These are phyloP conservation scores for Benitochromis conjunctus DNA, from an alignment of 2,113 vertebrate species.

Conservation along the genomic window DNA sequence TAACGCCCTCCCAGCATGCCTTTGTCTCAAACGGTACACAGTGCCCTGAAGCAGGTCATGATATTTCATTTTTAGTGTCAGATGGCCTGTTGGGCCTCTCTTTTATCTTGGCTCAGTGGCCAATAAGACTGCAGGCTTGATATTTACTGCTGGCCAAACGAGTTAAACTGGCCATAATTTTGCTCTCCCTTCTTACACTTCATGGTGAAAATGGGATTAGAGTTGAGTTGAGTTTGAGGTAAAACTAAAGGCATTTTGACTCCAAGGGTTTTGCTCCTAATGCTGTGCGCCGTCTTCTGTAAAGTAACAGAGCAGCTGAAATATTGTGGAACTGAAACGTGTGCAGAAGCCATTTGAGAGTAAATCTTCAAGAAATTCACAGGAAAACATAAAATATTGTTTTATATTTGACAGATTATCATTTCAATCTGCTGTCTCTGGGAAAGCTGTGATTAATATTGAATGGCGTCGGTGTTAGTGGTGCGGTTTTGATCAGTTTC, in stretches of 20 bases:
- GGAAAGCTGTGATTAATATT: constrained; percentile 22
- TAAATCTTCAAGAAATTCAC: neutral
- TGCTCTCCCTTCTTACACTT: neutral
- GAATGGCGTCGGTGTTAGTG: constrained; percentile 10
- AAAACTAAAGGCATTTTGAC: neutral
- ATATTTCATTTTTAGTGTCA: constrained; percentile 56
- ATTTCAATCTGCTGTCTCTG: neutral
- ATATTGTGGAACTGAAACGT: neutral
- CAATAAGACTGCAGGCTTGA: constrained; percentile 28
- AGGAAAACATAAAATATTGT: neutral
- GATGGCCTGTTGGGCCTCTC: constrained; percentile 37
- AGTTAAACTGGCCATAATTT: constrained; percentile 22
- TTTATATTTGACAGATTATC: constrained; percentile 22
- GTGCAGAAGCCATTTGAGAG: neutral
- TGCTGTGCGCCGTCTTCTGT: neutral
- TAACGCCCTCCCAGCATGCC: constrained; percentile 57
- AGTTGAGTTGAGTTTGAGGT: neutral
- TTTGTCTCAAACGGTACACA: constrained; percentile 6
- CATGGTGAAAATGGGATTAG: neutral
- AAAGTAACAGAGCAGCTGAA: neutral
- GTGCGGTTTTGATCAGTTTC: neutral
- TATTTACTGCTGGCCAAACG: constrained; percentile 58
- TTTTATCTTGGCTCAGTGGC: constrained; percentile 47
- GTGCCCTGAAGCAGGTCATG: constrained; percentile 44
- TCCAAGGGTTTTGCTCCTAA: neutral